These are phyloP conservation scores for Sciurus niger DNA, from an alignment of 2,113 vertebrate species.

Conservation along the genomic window DNA sequence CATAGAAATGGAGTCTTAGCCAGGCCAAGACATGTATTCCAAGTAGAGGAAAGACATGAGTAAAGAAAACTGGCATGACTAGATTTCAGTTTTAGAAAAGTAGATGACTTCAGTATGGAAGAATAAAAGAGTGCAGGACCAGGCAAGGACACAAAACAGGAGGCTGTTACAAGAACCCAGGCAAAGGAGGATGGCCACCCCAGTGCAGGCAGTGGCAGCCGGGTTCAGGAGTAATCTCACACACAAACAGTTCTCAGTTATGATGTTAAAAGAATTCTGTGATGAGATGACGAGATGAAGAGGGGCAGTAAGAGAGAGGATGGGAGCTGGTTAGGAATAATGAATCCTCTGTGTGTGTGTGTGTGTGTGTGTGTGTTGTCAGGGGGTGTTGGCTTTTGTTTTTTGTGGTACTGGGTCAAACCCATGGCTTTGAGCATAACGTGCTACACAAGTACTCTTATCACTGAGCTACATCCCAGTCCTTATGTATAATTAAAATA, in stretches of 20 bases:
- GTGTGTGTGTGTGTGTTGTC: no score
- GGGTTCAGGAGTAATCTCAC: not conserved
- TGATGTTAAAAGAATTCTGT: not conserved
- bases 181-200: not conserved
- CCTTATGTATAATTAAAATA: no score
- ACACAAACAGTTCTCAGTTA: not conserved
- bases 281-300: not conserved
- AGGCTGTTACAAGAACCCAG: not conserved
- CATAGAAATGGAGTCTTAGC: not conserved
- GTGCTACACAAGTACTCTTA: no score
- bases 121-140: not conserved
- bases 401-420: no score
- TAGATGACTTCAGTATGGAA: not conserved
- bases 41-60: not conserved
- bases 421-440: no score
- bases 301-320: not conserved
- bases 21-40: not conserved
- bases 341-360: no score
- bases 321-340: not conserved
- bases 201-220: no score
- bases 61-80: not conserved
- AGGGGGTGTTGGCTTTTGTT: no score
- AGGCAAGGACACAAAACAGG: not conserved
- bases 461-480: no score
- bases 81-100: slow-evolving; percentile 44